Evolutionary conservation across 2,797 vertebrate genomes (phyloP).

Genomic region (Coregonus suidteri): DNA sequence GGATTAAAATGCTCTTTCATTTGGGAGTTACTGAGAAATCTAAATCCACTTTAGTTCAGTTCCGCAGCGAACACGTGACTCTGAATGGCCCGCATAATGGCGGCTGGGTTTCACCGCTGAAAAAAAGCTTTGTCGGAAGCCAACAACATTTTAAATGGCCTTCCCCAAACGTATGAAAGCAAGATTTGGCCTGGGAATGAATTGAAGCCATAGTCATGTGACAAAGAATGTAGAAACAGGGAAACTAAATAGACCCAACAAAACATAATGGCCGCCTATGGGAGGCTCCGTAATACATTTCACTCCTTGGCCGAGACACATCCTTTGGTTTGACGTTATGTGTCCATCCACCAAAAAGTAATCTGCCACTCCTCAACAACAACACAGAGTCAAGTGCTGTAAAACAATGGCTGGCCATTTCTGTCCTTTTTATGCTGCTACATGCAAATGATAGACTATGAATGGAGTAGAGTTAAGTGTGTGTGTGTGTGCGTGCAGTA

Average conservation of each 20-base stretch:
- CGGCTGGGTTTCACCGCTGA: neutral
- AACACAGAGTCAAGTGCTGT: neutral
- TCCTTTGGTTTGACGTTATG: neutral
- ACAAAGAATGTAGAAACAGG: neutral
- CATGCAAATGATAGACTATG: too few relatives aligned
- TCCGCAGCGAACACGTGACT: neutral
- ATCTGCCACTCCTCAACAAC: neutral
- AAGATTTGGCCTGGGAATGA: neutral
- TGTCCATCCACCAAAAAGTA: neutral
- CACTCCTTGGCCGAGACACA: neutral
- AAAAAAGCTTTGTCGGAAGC: neutral
- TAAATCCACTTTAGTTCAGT: neutral
- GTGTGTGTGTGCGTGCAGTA: neutral
- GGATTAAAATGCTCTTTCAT: neutral
- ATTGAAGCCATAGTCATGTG: neutral
- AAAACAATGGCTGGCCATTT: neutral
- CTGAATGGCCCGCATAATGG: neutral
- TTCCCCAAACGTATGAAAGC: neutral
- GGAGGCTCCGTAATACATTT: neutral
- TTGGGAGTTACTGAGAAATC: neutral
- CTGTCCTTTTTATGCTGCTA: neutral
- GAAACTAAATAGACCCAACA: neutral
- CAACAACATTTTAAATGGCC: neutral
- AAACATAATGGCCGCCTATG: neutral
- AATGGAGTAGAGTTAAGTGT: neutral